Conservation (phyloP, 1,140 invertebrate species). For the Phymorhynchus buccinoides region DNA sequence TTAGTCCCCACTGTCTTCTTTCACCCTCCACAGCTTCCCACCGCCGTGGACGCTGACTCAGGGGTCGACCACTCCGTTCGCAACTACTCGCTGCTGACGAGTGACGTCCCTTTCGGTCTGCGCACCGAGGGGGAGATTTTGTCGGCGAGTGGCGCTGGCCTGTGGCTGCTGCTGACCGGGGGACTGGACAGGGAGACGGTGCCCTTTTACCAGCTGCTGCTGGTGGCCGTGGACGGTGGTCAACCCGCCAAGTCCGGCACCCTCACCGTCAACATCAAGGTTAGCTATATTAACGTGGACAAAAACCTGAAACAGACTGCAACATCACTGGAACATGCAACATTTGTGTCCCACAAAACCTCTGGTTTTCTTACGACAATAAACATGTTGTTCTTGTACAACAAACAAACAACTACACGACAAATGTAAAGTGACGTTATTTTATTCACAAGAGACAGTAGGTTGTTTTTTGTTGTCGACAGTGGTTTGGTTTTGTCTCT, state of each 20-base stretch:
- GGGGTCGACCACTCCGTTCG: constrained; percentile 58
- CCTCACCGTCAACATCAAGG: constrained; percentile 57
- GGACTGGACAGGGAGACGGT: constrained; percentile 87
- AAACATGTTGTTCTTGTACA: too few relatives aligned
- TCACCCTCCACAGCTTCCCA: constrained; percentile 43
- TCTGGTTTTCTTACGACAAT: too few relatives aligned
- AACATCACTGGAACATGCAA: too few relatives aligned
- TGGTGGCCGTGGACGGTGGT: constrained; percentile 91
- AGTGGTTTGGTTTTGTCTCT: too few relatives aligned
- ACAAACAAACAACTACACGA: too few relatives aligned
- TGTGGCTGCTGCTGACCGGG: constrained; percentile 54
- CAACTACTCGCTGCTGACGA: constrained; percentile 52
- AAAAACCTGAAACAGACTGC: too few relatives aligned
- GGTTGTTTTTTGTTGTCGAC: too few relatives aligned
- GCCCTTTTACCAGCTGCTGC: constrained; percentile 90
- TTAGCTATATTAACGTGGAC: too few relatives aligned
- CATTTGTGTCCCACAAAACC: too few relatives aligned
- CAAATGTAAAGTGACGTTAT: too few relatives aligned
- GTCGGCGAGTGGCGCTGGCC: constrained; percentile 38
- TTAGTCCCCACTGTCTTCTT: background rate
- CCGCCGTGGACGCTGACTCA: constrained; percentile 58
- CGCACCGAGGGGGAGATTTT: constrained; percentile 42
- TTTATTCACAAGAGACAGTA: too few relatives aligned
- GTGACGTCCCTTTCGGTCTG: constrained; percentile 53
- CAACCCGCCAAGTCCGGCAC: constrained; percentile 79